Evolutionary conservation across 1,140 invertebrate genomes (phyloP), one percentile per base, ranked within the genome.

Genomic region (Grapholita molesta): DNA sequence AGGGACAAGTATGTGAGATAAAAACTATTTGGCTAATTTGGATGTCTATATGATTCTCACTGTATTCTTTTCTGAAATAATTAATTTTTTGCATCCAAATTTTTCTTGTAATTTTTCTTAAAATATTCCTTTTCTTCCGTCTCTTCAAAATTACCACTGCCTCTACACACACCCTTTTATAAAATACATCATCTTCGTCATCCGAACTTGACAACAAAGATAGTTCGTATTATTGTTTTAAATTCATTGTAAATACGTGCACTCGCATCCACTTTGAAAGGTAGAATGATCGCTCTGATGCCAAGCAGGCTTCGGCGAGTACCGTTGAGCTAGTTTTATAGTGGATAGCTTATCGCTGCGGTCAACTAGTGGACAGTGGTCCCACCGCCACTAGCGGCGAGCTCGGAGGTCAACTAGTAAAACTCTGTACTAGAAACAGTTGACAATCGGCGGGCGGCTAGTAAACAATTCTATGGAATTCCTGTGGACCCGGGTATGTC

Each of bases 11-110:
- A n/a, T n/a, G n/a, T n/a, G n/a, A n/a, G n/a, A n/a, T n/a, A n/a
- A n/a, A n/a, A n/a, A n/a, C n/a, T n/a, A n/a, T n/a, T n/a, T n/a
- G n/a, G n/a, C n/a, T n/a, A n/a, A n/a, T n/a, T n/a, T n/a, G n/a
- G n/a, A n/a, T n/a, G n/a, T n/a, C n/a, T n/a, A n/a, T n/a, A n/a
- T n/a, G n/a, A n/a, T n/a, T n/a, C 28, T 48, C 42, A 48, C 42
- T 48, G 42, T 21, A 48, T 48, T 48, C 42, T 48, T 48, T 48
- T 48, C 42, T 48, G 42, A 48, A 48, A 48, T 48, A 48, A 48
- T 48, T 48, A 48, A 48, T 11, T n/a, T 48, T 48, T 48, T 48
- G 12, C 42, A 48, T 48, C 42, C 42, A 48, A n/a, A 48, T 48
- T 48, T 21, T 48, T 48, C 42, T 48, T 30, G 28, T 30, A 3